These are phyloP conservation scores for Lasioglossum calceatum DNA, from an alignment of 2,888 invertebrate species.

Conservation along the genomic window DNA sequence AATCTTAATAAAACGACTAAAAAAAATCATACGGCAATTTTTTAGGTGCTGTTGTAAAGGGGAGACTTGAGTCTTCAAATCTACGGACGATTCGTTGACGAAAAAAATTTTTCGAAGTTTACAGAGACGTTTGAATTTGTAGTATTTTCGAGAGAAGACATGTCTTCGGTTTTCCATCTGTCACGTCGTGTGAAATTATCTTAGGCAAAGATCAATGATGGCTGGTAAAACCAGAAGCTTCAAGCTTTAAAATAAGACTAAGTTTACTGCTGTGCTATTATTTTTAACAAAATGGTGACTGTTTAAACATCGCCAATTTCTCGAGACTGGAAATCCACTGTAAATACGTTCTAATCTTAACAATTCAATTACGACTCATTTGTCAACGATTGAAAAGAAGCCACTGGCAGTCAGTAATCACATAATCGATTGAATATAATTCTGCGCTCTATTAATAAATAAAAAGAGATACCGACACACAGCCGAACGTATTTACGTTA, in stretches of 20 bases:
- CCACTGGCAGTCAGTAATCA: not conserved
- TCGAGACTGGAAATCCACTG: too few relatives aligned
- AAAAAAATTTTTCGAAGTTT: not conserved
- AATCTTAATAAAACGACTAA: not conserved
- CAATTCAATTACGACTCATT: not conserved
- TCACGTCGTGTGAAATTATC: not conserved
- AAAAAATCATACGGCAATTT: not conserved
- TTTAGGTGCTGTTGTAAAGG: not conserved
- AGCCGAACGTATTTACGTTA: not conserved
- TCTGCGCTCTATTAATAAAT: not conserved
- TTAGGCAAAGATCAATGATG: not conserved
- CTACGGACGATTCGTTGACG: not conserved
- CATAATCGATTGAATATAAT: not conserved
- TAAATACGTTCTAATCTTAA: not conserved
- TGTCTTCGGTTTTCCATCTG: not conserved
- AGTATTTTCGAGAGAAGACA: not conserved
- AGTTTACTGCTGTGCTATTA: not conserved
- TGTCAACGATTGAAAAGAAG: not conserved
- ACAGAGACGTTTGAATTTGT: not conserved
- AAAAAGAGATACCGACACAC: not conserved
- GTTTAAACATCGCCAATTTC: not conserved
- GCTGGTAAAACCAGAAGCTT: not conserved
- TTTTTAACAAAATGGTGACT: not conserved
- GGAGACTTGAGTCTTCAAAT: not conserved
- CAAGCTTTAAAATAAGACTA: too few relatives aligned